Conservation (phyloP, 2,797 vertebrate genomes). For the Diglossa cyanea region DNA sequence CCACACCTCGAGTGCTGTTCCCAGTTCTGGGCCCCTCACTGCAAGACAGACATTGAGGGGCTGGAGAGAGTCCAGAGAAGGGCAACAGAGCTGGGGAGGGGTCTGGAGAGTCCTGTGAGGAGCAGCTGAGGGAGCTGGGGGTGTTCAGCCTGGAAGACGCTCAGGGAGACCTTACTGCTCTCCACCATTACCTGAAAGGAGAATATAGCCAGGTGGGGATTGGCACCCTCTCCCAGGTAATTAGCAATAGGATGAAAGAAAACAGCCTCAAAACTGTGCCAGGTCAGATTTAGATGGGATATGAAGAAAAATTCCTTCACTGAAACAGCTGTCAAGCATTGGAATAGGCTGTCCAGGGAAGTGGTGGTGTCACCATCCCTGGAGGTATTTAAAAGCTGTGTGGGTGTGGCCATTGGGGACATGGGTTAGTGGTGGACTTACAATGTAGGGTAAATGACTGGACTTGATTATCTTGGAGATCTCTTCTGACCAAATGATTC, state of each 20-base stretch:
- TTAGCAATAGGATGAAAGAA: neutral
- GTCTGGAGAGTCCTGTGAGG: neutral
- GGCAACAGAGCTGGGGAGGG: fast-evolving
- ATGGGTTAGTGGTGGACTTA: neutral
- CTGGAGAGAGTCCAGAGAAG: neutral
- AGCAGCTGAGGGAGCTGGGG: neutral
- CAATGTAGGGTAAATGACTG: neutral
- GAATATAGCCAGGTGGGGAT: neutral
- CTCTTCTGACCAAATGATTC: neutral
- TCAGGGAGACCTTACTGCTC: neutral
- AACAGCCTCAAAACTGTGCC: neutral
- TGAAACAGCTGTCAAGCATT: neutral
- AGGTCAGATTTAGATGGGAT: neutral
- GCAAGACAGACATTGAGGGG: fast-evolving
- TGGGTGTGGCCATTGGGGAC: neutral
- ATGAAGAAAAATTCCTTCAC: neutral
- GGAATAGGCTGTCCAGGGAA: neutral
- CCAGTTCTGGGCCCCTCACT: neutral
- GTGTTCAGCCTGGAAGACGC: neutral
- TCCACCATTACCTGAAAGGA: neutral
- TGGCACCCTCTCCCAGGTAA: neutral
- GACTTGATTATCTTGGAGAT: neutral
- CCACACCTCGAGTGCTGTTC: fast-evolving
- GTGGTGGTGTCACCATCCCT: neutral
- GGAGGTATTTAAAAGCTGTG: neutral